Percentiles rank a stretch among this genome's conserved stretches.
Evolutionary conservation across 2,888 invertebrate species (phyloP).

Genomic region (Tuta absoluta): DNA sequence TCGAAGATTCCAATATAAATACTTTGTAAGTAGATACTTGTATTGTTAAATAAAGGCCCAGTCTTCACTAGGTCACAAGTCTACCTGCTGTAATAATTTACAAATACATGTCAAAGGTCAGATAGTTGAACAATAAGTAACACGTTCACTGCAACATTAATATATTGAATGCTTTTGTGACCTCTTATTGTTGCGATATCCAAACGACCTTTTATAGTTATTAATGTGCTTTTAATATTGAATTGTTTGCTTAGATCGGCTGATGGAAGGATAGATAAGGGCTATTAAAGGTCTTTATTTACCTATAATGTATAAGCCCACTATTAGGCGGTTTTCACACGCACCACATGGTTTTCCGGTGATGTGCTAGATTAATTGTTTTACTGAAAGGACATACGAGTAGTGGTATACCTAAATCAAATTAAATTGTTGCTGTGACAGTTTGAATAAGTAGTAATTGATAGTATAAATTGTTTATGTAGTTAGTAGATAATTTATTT

Average conservation of each 20-base stretch:
- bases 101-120: background rate
- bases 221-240: background rate
- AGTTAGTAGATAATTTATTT: too few relatives aligned
- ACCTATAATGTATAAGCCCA: background rate
- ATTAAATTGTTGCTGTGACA: too few relatives aligned
- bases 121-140: constrained; percentile 8
- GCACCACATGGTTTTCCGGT: too few relatives aligned
- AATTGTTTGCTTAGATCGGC: background rate
- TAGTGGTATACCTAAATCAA: too few relatives aligned
- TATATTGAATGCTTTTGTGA: background rate
- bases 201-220: constrained; percentile 11
- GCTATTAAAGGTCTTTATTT: background rate
- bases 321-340: too few relatives aligned
- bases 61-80: background rate
- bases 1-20: background rate
- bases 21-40: background rate
- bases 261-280: background rate
- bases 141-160: background rate
- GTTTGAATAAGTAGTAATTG: too few relatives aligned
- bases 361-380: too few relatives aligned
- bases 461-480: too few relatives aligned
- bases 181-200: constrained; percentile 3
- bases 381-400: too few relatives aligned
- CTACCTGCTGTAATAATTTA: constrained; percentile 4
- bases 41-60: background rate